Percentiles rank a stretch among this genome's conserved stretches.
phyloP scores from a whole-genome alignment of 2,113 vertebrate genomes.

The Ceuthmochares aereus region DNA sequence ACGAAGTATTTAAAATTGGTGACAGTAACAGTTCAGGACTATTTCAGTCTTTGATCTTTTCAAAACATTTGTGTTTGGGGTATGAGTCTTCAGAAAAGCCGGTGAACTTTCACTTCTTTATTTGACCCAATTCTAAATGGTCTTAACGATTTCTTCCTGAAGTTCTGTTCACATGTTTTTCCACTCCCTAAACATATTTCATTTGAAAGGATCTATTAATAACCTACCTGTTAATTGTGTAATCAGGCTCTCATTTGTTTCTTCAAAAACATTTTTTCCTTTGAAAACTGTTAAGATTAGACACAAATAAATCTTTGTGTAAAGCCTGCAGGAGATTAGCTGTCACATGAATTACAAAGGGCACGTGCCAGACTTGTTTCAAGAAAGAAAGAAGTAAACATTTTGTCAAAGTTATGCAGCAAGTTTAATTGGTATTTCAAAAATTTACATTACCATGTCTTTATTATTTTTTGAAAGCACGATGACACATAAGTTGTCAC shows the following conservation, averaged over 20 bases:
- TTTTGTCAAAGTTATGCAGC: not conserved
- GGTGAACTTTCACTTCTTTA: not conserved
- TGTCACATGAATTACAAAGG: not conserved
- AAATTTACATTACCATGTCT: not conserved
- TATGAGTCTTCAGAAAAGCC: not conserved
- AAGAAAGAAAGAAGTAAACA: not conserved
- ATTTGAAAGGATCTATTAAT: not conserved
- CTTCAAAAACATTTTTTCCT: not conserved
- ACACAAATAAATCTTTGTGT: not conserved
- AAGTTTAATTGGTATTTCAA: not conserved
- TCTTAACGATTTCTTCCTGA: not conserved
- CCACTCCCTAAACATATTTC: not conserved
- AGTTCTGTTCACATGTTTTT: not conserved
- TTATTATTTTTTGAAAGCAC: not conserved
- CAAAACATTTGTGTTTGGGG: not conserved
- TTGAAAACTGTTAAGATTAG: not conserved
- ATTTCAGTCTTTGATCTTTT: not conserved
- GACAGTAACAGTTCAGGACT: not conserved
- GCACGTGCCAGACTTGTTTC: not conserved
- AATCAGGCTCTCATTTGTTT: not conserved
- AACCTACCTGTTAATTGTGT: not conserved
- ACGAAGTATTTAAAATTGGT: not conserved
- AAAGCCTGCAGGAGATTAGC: not conserved
- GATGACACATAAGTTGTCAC: not conserved
- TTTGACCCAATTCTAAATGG: not conserved